Conservation (phyloP, 2,113 vertebrate species). For the Fregata magnificens region DNA sequence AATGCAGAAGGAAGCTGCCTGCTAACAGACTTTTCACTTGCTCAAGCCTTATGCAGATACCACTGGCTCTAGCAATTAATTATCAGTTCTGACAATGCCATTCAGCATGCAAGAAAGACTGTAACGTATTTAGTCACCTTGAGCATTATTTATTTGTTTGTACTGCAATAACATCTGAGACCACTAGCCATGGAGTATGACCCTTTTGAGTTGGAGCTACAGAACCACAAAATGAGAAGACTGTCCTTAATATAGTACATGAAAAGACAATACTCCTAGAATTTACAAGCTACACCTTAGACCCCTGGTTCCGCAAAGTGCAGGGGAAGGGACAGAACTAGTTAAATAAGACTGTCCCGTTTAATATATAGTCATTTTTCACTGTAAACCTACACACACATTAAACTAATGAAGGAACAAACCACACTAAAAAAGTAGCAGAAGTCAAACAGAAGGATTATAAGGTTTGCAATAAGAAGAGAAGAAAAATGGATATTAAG, state of each 20-base stretch:
- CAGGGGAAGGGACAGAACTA: neutral
- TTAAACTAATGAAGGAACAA: neutral
- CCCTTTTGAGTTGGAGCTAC: neutral
- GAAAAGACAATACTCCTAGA: neutral
- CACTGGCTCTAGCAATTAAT: neutral
- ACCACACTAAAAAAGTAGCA: neutral
- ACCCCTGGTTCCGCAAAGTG: neutral
- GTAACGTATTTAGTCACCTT: neutral
- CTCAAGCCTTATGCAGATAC: neutral
- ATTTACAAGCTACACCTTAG: neutral
- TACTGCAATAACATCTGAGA: neutral
- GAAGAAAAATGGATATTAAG: neutral
- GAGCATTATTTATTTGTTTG: neutral
- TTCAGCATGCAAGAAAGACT: neutral
- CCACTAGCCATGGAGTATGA: neutral
- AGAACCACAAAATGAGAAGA: neutral
- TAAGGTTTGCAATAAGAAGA: neutral
- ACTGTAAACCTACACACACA: neutral
- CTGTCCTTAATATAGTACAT: neutral
- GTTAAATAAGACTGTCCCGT: neutral
- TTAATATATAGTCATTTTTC: neutral
- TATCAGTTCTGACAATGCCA: neutral
- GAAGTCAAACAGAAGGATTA: neutral
- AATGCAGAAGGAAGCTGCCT: neutral
- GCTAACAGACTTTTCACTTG: neutral